phyloP scores from a whole-genome alignment of 1,140 invertebrate genomes.

The Triops longicaudatus region DNA sequence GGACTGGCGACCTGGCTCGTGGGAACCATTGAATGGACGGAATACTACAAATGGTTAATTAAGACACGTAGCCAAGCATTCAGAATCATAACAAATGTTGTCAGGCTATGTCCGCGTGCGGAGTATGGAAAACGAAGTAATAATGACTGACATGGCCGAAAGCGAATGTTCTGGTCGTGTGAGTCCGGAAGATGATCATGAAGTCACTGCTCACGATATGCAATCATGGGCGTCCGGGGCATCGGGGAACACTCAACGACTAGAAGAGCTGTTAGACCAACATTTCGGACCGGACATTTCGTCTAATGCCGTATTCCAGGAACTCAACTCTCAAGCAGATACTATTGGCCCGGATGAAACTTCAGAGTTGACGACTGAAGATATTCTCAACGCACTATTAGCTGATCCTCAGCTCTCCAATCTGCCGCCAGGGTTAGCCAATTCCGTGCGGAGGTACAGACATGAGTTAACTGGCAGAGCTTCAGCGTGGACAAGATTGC shows the following conservation, averaged over 20 bases:
- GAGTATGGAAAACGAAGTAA: not conserved
- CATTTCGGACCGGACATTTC: conserved; percentile 20
- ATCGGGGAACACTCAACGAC: not conserved
- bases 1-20: not conserved
- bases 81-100: not conserved
- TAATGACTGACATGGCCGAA: not conserved
- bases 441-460: conserved; percentile 47
- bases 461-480: conserved; percentile 55
- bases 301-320: conserved; percentile 28
- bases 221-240: conserved; percentile 2
- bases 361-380: conserved; percentile 34
- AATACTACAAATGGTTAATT: conserved; percentile 9
- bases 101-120: not conserved
- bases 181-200: not conserved
- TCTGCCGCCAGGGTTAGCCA: conserved; percentile 41
- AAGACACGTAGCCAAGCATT: not conserved
- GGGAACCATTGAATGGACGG: not conserved
- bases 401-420: conserved; percentile 47
- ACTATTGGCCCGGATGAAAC: conserved; percentile 26
- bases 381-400: conserved; percentile 44
- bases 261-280: conserved; percentile 17
- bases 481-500: conserved; percentile 56
- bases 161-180: conserved; percentile 10
- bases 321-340: conserved; percentile 28
- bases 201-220: conserved; percentile 3